phyloP scores from a whole-genome alignment of 2,113 vertebrate species.

The Apteryx owenii region DNA sequence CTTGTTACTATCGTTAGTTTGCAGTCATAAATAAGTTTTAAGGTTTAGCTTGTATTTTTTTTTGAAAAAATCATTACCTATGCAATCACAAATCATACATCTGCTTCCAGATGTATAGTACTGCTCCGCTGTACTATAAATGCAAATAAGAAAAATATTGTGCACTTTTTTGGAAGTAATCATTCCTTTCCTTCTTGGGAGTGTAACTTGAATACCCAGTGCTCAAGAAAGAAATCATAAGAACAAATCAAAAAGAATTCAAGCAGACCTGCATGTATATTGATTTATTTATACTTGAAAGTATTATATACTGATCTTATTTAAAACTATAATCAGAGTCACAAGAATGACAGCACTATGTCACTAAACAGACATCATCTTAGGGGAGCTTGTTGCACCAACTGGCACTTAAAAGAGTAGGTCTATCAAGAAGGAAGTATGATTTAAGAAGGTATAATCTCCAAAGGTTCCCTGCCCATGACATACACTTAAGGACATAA shows the following conservation, averaged over 20 bases:
- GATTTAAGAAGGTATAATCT: not conserved
- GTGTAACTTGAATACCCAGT: not conserved
- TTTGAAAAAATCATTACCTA: not conserved
- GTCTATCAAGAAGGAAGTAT: not conserved
- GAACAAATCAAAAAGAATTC: not conserved
- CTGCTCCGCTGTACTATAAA: not conserved
- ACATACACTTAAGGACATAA: not conserved
- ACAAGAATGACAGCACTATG: not conserved
- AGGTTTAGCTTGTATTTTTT: not conserved
- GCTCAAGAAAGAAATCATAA: not conserved
- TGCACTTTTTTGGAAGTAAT: not conserved
- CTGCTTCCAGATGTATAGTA: not conserved
- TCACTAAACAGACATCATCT: not conserved
- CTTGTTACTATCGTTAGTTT: not conserved
- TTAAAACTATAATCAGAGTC: not conserved
- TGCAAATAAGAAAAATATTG: not conserved
- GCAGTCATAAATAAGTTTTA: not conserved
- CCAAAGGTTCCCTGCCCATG: not conserved
- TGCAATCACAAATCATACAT: not conserved
- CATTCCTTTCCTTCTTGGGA: not conserved
- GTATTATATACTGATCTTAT: not conserved
- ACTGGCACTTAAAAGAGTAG: not conserved
- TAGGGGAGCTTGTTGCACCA: not conserved
- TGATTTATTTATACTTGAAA: not conserved
- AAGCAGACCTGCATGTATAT: not conserved